These are phyloP conservation scores for Diceros bicornis DNA, from an alignment of 2,797 vertebrate genomes.

Conservation along the genomic window DNA sequence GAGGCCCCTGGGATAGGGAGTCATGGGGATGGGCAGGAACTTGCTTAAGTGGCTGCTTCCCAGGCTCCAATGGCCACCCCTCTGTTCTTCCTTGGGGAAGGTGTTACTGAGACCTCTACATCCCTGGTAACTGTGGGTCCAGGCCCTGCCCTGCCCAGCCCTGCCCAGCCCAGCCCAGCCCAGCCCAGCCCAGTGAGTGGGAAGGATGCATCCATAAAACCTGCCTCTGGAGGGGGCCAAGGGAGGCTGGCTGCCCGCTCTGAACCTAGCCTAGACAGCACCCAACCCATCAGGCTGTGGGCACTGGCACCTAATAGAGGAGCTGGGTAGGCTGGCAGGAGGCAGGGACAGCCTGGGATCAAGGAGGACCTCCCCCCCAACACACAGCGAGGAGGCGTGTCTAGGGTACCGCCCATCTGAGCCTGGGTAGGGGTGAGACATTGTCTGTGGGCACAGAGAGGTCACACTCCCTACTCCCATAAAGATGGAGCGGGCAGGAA, in stretches of 20 bases:
- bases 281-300: background rate
- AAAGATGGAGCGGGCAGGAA: background rate
- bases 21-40: background rate
- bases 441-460: background rate
- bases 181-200: background rate
- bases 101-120: background rate
- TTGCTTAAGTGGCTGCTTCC: background rate
- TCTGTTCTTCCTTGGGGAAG: background rate
- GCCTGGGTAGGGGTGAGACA: background rate
- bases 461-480: background rate
- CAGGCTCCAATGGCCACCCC: background rate
- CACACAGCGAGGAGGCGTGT: accelerated
- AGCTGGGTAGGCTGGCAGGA: background rate
- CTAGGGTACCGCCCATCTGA: background rate
- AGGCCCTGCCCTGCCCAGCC: background rate
- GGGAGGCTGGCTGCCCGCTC: background rate
- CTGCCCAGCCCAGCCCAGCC: background rate
- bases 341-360: background rate
- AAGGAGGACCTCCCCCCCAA: background rate
- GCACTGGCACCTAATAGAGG: background rate
- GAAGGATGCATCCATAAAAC: background rate
- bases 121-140: background rate
- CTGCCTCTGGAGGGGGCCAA: background rate
- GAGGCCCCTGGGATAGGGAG: background rate
- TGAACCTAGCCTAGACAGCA: background rate